A percentile compares a stretch with the other conserved stretches of the same genome.
phyloP scores from a whole-genome alignment of 2,797 vertebrate genomes.

The Sebastes hubbsi region DNA sequence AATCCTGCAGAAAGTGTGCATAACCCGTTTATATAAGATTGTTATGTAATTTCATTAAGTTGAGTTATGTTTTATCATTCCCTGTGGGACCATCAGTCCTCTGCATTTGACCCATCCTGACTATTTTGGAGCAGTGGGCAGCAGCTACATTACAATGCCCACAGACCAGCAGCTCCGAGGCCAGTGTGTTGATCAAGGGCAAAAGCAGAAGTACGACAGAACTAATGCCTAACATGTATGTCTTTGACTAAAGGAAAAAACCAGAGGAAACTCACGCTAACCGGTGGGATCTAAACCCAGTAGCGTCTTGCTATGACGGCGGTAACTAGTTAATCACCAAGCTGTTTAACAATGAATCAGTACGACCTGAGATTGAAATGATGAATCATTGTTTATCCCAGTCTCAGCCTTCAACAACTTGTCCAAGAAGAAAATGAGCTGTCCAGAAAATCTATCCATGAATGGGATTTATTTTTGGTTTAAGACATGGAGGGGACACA shows the following conservation, averaged over 20 bases:
- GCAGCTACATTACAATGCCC: neutral
- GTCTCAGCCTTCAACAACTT: neutral
- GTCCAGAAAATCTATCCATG: neutral
- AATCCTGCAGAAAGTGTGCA: neutral
- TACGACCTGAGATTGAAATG: neutral
- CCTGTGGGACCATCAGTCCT: neutral
- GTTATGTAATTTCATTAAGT: neutral
- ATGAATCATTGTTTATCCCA: neutral
- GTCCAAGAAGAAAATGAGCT: neutral
- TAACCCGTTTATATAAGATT: neutral
- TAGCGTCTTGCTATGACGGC: neutral
- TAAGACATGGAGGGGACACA: neutral
- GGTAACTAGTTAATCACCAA: neutral
- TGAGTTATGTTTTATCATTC: neutral
- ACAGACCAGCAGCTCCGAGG: neutral
- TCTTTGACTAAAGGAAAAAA: neutral
- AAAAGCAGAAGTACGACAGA: neutral
- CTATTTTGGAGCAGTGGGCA: neutral
- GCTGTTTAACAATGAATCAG: neutral
- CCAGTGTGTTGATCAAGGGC: neutral
- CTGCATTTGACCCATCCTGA: neutral
- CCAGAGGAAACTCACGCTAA: neutral
- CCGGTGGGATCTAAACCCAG: neutral
- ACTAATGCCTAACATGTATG: neutral
- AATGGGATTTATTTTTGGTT: neutral